These are phyloP conservation scores for Drosophila ercepeae DNA, from an alignment of 1,140 invertebrate genomes.

Conservation along the genomic window DNA sequence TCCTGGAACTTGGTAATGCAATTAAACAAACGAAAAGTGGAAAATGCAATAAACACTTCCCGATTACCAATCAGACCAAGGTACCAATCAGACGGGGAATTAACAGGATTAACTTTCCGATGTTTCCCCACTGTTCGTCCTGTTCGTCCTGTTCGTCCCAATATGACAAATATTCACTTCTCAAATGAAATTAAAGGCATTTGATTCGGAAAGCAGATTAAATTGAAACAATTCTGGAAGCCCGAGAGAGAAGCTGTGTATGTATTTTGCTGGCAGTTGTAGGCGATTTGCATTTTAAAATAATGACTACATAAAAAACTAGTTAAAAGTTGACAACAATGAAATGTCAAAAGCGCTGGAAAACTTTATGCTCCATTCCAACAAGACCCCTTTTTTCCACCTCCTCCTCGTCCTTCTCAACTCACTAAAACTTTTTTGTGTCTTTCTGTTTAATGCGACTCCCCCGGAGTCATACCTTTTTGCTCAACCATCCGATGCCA, in stretches of 20 bases:
- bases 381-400: neutral
- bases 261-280: conserved; percentile 17
- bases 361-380: conserved; percentile 53
- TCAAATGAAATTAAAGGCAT: conserved; percentile 55
- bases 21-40: conserved; percentile 60
- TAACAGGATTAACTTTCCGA: conserved; percentile 50
- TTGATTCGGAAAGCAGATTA: conserved; percentile 44
- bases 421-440: conserved; percentile 56
- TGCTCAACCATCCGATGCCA: conserved; percentile 1
- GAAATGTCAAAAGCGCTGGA: conserved; percentile 69
- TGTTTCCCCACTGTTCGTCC: too few species aligned
- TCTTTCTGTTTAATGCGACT: conserved; percentile 60
- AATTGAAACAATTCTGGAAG: conserved; percentile 34
- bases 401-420: neutral
- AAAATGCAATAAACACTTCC: conserved; percentile 67
- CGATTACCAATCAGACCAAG: conserved; percentile 52
- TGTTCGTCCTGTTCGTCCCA: too few species aligned
- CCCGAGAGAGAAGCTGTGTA: neutral
- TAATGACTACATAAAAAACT: conserved; percentile 76
- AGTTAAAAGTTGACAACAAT: conserved; percentile 82
- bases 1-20: conserved; percentile 39
- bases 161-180: conserved; percentile 19
- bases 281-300: conserved; percentile 73
- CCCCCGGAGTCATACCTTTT: conserved; percentile 30
- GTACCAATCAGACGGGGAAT: conserved; percentile 42